Evolutionary conservation across 2,797 vertebrate genomes (phyloP), one percentile per base, ranked within the genome.

Genomic region (Hemibagrus guttatus): DNA sequence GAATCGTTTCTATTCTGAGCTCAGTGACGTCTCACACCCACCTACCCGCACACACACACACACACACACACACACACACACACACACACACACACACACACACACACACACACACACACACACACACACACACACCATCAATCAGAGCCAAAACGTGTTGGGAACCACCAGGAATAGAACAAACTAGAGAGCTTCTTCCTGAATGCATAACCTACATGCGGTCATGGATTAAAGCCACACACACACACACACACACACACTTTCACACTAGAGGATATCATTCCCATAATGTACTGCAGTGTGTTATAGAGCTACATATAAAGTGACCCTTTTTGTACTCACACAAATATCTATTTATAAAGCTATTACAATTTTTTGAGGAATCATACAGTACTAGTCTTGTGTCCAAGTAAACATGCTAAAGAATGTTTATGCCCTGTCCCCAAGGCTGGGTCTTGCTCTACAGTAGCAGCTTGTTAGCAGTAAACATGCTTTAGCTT

Each of bases 141-240:
- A 79, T 66, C 82, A 61, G 82, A 28, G 75, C 74, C 82, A 87
- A 83, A 61, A 61, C 81, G 19, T 84, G 82, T 64, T 69, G 83
- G 83, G 86, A 84, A 87, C 83, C 83, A 81, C 87, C 87, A 87
- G 83, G 78, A 87, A 87, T 85, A 87, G 87, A 85, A 81, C 46
- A 63, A 72, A 59, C 78, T 71, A 58, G 59, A 66, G 86, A 80
- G 56, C 52, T 74, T 74, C 86, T 84, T 87, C 83, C 87, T 83
- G 84, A 83, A 69, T 4, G 21, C 9, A 35, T 69, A 28, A 61
- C 56, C 56, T 46, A n/a, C 31, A 84, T 28, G 42, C 9, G 3
- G 61, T 17, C 79, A 49, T 64, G 79, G 59, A 64, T 39, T 39
- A 64, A 49, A 64, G 79, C 79, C 79, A 64, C 23, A 46, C 58